Base-by-base conservation (phyloP, 1,140 invertebrate species). In the Scaptomyza hsui region DNA sequence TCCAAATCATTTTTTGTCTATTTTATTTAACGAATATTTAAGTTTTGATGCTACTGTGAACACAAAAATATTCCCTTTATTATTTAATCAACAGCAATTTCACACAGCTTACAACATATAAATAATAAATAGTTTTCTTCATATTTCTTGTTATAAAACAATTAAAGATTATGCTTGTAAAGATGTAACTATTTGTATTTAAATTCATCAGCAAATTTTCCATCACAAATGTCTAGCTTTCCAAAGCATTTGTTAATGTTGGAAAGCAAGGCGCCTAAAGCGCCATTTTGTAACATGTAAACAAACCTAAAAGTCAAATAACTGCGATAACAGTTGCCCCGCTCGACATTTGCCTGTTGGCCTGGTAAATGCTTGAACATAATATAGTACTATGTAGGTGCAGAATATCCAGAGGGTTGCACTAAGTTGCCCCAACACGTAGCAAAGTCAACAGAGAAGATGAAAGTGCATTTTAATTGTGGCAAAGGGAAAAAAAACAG, bases 401-500 rank as follows among this genome's bases (percentile, higher is more conserved):
- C 45, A 48, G 24, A 48, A 19, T 19, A 16, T 3, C 55, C 41
- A 7, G 16, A 45, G 15, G 13, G 26, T 35, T 6, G n/a, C 19
- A 15, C n/a, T 1, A 35, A 29, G n/a, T 1, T 13, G 24, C n/a
- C 19, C 32, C 18, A 45, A 67, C 24, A 42, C 49, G 37, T 60
- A 13, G 37, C 45, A 49, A 0, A 51, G 70, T 44, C 26, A 71
- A 60, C 24, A 64, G 3, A 6, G 57, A 64, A 71, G 68, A 75
- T 71, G 68, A 72, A 75, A 75, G 68, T 72, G 61, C 61, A 72
- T 72, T 74, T 72, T 56, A 72, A 75, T 67, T 75, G 48, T 49
- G 37, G 42, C 39, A 44, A 60, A 42, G 9, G 24, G 35, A 61
- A 48, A 18, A 56, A 56, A 37, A 42, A 37, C 21, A 24, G n/a